Percentiles rank a stretch among this genome's conserved stretches.
phyloP scores from a whole-genome alignment of 2,888 invertebrate genomes.

The Protophormia terraenovae region DNA sequence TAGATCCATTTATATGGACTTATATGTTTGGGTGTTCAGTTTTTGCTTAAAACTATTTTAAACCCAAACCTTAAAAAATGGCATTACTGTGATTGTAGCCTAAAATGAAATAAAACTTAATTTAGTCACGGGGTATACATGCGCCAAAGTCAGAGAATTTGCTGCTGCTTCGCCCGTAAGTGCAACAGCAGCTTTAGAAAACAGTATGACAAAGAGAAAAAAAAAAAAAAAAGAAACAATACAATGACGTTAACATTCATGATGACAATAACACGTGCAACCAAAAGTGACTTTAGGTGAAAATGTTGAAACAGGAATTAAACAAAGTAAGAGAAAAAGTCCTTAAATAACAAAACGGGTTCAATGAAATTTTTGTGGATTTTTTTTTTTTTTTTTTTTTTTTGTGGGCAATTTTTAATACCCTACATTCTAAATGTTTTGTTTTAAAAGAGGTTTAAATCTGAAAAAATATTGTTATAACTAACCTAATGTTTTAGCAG shows the following conservation, averaged over 20 bases:
- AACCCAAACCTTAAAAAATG: constrained; percentile 3
- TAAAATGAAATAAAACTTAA: constrained; percentile 59
- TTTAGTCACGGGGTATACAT: constrained; percentile 68
- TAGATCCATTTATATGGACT: background rate
- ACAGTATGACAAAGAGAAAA: too few relatives aligned
- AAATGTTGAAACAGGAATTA: constrained; percentile 44
- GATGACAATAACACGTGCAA: constrained; percentile 66
- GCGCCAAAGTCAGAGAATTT: constrained; percentile 65
- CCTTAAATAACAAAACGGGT: constrained; percentile 25
- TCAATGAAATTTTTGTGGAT: constrained; percentile 38
- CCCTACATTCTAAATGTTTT: background rate
- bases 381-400: too few relatives aligned
- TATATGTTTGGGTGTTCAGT: background rate
- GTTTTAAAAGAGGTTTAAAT: too few relatives aligned
- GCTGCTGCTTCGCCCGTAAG: background rate
- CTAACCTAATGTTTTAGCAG: too few relatives aligned
- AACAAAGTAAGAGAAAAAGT: constrained; percentile 17
- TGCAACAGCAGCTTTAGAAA: constrained; percentile 7
- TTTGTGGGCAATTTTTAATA: background rate
- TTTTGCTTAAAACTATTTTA: constrained; percentile 20
- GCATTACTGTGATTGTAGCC: constrained; percentile 45
- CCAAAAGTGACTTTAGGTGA: constrained; percentile 37
- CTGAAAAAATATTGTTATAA: too few relatives aligned
- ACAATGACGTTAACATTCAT: constrained; percentile 32
- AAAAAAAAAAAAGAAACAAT: too few relatives aligned